Percentiles rank a stretch among this genome's conserved stretches.
phyloP scores from a whole-genome alignment of 2,113 vertebrate species.

The Tragulus kanchil region DNA sequence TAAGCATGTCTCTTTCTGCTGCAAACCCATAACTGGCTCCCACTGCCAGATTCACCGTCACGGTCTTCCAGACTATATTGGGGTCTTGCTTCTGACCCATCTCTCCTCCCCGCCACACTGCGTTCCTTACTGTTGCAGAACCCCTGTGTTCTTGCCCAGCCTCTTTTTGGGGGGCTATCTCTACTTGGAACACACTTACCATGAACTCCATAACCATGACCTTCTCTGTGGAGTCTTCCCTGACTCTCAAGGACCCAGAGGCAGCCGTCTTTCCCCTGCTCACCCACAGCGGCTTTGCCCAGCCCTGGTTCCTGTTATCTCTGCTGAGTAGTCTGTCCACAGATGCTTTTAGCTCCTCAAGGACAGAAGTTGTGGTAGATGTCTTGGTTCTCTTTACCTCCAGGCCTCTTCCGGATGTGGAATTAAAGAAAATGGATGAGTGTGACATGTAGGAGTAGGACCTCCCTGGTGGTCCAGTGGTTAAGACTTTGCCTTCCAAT shows the following conservation, averaged over 20 bases:
- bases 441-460: not conserved
- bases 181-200: not conserved
- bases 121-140: not conserved
- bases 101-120: not conserved
- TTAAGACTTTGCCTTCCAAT: not conserved
- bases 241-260: not conserved
- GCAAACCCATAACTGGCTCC: not conserved
- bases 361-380: not conserved
- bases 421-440: not conserved
- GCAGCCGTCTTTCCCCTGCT: fast-evolving
- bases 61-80: not conserved
- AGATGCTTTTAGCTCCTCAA: not conserved
- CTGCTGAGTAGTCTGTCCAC: not conserved
- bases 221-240: not conserved
- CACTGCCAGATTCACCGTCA: not conserved
- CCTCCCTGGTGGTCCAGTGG: not conserved
- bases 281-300: not conserved
- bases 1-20: not conserved
- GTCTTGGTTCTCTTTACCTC: not conserved
- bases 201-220: not conserved
- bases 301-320: not conserved
- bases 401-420: not conserved
- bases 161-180: not conserved
- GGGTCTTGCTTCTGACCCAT: not conserved
- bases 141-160: not conserved